These are phyloP conservation scores for Oryzias curvinotus DNA, from an alignment of 2,113 vertebrate genomes.

Conservation along the genomic window DNA sequence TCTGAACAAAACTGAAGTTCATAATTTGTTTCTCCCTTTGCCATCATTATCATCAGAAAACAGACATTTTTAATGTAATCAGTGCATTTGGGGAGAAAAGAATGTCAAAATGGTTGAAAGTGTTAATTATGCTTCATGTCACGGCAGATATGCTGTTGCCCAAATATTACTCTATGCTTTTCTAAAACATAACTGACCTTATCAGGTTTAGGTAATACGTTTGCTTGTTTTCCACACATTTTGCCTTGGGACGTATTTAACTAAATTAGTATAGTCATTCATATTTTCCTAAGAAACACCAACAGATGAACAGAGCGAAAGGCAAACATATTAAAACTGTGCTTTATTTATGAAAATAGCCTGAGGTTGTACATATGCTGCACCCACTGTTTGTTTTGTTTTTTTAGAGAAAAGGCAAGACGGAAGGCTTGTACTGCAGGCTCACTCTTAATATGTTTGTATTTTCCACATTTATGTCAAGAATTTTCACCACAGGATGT, in stretches of 20 bases:
- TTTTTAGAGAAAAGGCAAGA: conserved; percentile 20
- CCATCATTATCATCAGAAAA: conserved; percentile 7
- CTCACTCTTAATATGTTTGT: background rate
- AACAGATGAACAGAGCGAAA: conserved; percentile 53
- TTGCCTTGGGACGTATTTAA: conserved; percentile 33
- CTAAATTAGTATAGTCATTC: conserved; percentile 49
- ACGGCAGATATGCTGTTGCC: conserved; percentile 16
- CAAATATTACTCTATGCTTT: conserved; percentile 1
- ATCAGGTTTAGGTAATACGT: conserved; percentile 42
- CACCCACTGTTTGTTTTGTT: conserved; percentile 39
- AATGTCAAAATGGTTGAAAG: background rate
- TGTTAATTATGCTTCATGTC: background rate
- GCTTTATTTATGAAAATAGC: conserved; percentile 61
- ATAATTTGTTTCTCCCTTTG: conserved; percentile 6
- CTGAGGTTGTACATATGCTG: conserved; percentile 29
- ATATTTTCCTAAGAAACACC: conserved; percentile 35
- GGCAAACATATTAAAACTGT: conserved; percentile 49
- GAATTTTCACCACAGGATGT: background rate
- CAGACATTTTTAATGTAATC: conserved; percentile 4
- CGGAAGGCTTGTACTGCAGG: background rate
- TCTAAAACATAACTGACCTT: conserved; percentile 43
- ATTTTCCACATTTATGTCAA: background rate
- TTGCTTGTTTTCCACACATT: conserved; percentile 42
- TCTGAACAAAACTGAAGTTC: background rate
- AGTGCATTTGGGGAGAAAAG: conserved; percentile 1